Conservation (phyloP, 23 tunicate genomes). For the Botrylloides violaceus region DNA sequence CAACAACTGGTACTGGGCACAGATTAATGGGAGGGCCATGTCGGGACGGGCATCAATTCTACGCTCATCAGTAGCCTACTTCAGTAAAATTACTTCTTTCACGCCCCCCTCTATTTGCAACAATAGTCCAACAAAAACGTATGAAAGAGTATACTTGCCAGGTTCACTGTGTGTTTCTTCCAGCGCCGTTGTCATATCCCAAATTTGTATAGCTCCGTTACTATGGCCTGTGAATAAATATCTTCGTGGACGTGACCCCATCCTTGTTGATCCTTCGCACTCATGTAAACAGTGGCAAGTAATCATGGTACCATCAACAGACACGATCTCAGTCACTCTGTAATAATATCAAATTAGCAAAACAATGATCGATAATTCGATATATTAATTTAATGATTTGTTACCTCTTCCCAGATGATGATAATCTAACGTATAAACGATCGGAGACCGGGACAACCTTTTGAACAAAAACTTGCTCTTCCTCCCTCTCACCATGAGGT, state of each 20-base stretch:
- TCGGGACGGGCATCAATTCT: too few relatives aligned
- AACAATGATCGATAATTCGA: too few relatives aligned
- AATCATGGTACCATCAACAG: constrained; percentile 79
- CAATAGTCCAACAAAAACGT: too few relatives aligned
- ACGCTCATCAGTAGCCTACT: too few relatives aligned
- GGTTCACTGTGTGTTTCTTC: constrained; percentile 20
- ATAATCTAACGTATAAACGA: constrained; percentile 40
- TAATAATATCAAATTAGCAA: background rate
- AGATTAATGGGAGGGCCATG: too few relatives aligned
- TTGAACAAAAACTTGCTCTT: constrained; percentile 79
- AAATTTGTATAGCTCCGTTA: constrained; percentile 87
- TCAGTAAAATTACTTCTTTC: too few relatives aligned
- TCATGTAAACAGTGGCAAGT: constrained; percentile 82
- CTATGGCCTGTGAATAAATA: constrained; percentile 88
- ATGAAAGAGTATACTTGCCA: too few relatives aligned
- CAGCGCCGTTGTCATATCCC: constrained; percentile 93
- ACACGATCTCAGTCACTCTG: constrained; percentile 70
- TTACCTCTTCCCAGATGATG: constrained; percentile 65
- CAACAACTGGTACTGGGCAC: too few relatives aligned
- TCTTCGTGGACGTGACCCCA: constrained; percentile 88
- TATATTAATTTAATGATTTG: too few relatives aligned
- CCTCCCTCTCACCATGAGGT: constrained; percentile 96
- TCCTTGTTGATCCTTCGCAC: constrained; percentile 84
- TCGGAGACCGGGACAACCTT: constrained; percentile 68
- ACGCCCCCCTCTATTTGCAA: too few relatives aligned